phyloP scores from a whole-genome alignment of 2,888 invertebrate genomes.

The Nemurella pictetii region DNA sequence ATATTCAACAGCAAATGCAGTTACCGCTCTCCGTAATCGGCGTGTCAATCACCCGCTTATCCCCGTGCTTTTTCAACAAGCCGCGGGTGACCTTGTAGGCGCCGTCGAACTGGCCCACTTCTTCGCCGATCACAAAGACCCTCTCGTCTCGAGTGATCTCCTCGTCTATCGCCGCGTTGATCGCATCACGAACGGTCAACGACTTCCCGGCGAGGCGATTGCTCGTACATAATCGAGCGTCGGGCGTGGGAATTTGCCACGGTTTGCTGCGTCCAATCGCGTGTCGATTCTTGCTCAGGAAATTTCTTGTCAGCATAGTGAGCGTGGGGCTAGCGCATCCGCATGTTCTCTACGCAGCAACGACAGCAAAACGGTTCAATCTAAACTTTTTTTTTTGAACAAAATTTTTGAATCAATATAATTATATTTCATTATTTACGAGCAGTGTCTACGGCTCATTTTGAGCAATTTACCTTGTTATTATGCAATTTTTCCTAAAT shows the following conservation, averaged over 20 bases:
- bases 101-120: constrained; percentile 67
- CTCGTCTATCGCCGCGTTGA: constrained; percentile 66
- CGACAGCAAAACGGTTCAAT: background rate
- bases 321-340: background rate
- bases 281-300: background rate
- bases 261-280: background rate
- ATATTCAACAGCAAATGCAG: no score
- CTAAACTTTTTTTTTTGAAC: no score
- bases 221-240: background rate
- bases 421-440: background rate
- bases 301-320: background rate
- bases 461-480: no score
- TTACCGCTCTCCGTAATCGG: constrained; percentile 66
- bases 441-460: no score
- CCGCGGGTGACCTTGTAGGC: constrained; percentile 64
- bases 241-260: background rate
- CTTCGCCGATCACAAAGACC: constrained; percentile 65
- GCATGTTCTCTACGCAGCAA: background rate
- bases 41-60: constrained; percentile 65
- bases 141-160: constrained; percentile 62
- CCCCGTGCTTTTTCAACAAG: constrained; percentile 67
- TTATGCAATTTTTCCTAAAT: no score
- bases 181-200: constrained; percentile 59
- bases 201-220: background rate
- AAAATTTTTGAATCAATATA: background rate